Percentiles rank a stretch among this genome's conserved stretches.
phyloP scores from a whole-genome alignment of 2,888 invertebrate species.

The Thera obeliscata region DNA sequence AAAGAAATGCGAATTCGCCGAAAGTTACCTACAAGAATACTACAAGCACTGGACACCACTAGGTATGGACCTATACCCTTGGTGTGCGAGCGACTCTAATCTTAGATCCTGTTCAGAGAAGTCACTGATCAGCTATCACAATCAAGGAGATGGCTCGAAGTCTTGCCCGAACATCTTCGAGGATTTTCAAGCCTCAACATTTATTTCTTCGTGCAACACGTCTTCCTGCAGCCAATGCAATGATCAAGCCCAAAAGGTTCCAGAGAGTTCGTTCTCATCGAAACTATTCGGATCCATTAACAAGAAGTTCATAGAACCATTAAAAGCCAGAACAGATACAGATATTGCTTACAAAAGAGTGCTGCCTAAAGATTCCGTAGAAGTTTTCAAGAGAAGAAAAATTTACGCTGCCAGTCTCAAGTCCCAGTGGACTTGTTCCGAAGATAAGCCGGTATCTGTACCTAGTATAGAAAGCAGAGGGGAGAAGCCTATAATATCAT shows the following conservation, averaged over 20 bases:
- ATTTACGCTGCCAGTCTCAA: slow-evolving; percentile 59
- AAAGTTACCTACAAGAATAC: slow-evolving; percentile 67
- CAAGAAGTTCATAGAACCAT: slow-evolving; percentile 44
- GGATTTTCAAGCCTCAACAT: slow-evolving; percentile 52
- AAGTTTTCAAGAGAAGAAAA: slow-evolving; percentile 64
- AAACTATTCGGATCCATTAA: slow-evolving; percentile 39
- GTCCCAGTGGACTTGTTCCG: slow-evolving; percentile 51
- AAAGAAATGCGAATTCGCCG: slow-evolving; percentile 64
- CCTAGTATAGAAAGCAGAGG: slow-evolving; percentile 49
- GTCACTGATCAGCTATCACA: slow-evolving; percentile 47
- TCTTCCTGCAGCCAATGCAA: slow-evolving; percentile 48
- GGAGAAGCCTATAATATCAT: slow-evolving; percentile 31
- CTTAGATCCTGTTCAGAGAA: slow-evolving; percentile 55
- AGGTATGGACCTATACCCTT: slow-evolving; percentile 58
- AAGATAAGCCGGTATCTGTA: slow-evolving; percentile 38
- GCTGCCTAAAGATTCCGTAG: slow-evolving; percentile 69
- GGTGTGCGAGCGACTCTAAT: slow-evolving; percentile 61
- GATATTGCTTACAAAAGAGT: slow-evolving; percentile 45
- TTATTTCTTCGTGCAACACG: slow-evolving; percentile 55
- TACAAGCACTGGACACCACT: slow-evolving; percentile 63
- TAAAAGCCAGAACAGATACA: slow-evolving; percentile 39
- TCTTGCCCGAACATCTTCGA: slow-evolving; percentile 69
- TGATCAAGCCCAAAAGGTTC: slow-evolving; percentile 27
- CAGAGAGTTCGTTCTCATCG: slow-evolving; percentile 24
- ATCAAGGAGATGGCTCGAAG: slow-evolving; percentile 55